Base-by-base conservation (phyloP, 2,797 vertebrate genomes). In the Pogoniulus pusillus region DNA sequence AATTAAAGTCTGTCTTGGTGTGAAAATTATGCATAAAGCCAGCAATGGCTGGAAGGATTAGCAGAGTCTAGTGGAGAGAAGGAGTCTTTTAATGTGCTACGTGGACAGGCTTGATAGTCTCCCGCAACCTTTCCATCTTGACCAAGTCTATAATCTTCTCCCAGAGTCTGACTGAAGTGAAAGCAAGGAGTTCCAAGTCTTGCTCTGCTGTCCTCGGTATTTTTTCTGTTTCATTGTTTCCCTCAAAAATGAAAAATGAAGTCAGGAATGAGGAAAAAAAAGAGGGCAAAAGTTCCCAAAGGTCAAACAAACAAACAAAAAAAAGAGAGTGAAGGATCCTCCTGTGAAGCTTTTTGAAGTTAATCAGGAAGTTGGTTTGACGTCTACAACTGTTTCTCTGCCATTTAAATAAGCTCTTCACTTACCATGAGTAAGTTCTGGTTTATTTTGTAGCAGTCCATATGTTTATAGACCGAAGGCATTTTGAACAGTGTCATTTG, bases 21-120 rank as follows among this genome's bases (percentile, higher is more conserved):
- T 64, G 72, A n/a, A 89, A 91, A 76, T 83, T 87, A 35, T 7
- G 7, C 53, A 19, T 43, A 62, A 86, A 59, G 3, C 63, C 47
- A 55, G 60, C 75, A 94, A 47, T 73, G 81, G 12, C 49, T 76
- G 57, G 53, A 32, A 92, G 85, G 93, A 94, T 96, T 94, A 94
- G 55, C 5, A 49, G 58, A 54, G 30, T 9, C 19, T 58, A 60
- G 74, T 26, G 71, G 51, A 81, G 62, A 57, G 66, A 19, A n/a
- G 80, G 72, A 90, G 47, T 20, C 55, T 86, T 90, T 94, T 49
- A 39, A 74, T 79, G 89, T 47, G 47, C 39, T 54, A 27, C 57
- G 22, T 47, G 85, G 58, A 45, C 13, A 4, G 18, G 34, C 58
- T 83, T 74, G 32, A 88, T 65, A 84, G 66, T 53, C 41, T 78